A percentile compares a stretch with the other conserved stretches of the same genome.
Evolutionary conservation across 2,113 vertebrate species (phyloP).

Genomic region (Sisor rabdophorus): DNA sequence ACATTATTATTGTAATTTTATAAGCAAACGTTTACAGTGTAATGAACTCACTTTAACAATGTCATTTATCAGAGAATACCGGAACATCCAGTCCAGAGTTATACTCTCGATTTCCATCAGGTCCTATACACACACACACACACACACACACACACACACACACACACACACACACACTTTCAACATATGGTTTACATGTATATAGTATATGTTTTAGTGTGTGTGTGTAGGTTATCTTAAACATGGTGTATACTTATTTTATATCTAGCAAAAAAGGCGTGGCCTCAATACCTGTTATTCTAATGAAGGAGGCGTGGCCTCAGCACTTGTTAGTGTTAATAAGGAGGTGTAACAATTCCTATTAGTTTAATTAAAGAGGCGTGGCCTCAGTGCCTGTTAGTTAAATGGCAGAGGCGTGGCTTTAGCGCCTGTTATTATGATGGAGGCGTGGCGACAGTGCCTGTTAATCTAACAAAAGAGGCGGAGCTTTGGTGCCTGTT

Average conservation of each 20-base stretch:
- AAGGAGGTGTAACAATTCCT: not conserved
- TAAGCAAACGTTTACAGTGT: not conserved
- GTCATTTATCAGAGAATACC: conserved; percentile 87
- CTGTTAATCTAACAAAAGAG: not conserved
- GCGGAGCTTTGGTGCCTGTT: not conserved
- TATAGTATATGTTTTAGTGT: not conserved
- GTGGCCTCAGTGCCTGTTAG: not conserved
- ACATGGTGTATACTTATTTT: too few relatives aligned
- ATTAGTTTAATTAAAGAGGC: not conserved
- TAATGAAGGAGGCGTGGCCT: not conserved
- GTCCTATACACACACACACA: conserved; percentile 67
- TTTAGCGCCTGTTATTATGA: not conserved
- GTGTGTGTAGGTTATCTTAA: not conserved
- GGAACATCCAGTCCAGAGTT: conserved; percentile 95
- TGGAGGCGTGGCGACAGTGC: not conserved
- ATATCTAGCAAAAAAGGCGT: too few relatives aligned
- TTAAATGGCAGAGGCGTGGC: not conserved
- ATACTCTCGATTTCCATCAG: conserved; percentile 94
- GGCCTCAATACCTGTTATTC: not conserved
- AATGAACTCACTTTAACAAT: conserved; percentile 79
- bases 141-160: not conserved
- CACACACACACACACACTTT: not conserved
- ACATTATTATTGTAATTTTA: too few relatives aligned
- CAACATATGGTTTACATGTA: not conserved
- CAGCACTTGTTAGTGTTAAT: not conserved